Conservation (phyloP, 2,113 vertebrate genomes). For the Zeus faber region DNA sequence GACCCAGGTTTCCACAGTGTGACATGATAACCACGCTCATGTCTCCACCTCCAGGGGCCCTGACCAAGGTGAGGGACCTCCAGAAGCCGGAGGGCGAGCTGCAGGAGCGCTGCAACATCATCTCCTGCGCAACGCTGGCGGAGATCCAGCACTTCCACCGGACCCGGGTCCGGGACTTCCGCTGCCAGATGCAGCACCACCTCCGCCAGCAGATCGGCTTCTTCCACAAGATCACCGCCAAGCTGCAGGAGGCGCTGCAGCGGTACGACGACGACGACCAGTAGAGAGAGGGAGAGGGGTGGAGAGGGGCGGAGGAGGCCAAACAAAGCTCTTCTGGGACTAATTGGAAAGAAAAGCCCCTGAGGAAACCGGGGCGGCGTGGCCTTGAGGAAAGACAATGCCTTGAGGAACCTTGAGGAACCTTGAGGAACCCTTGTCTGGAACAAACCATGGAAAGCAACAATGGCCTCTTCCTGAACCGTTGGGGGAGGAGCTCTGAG, state of each 20-base stretch:
- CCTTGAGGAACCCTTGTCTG: too few relatives aligned
- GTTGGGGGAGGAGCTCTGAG: neutral
- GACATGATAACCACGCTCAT: neutral
- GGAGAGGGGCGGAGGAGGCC: too few relatives aligned
- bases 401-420: too few relatives aligned
- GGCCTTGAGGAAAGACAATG: too few relatives aligned
- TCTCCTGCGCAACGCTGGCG: constrained; percentile 93
- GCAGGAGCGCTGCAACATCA: constrained; percentile 94
- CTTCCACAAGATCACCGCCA: constrained; percentile 96
- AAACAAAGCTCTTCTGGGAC: neutral
- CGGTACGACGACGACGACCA: constrained; percentile 83
- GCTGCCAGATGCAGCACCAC: constrained; percentile 95
- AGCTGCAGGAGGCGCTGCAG: constrained; percentile 90
- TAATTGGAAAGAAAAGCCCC: neutral
- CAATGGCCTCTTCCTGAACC: too few relatives aligned
- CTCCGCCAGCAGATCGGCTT: constrained; percentile 93
- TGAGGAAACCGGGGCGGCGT: too few relatives aligned
- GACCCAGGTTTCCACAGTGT: too few relatives aligned
- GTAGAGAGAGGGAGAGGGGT: constrained; percentile 54
- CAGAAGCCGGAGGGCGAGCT: constrained; percentile 88
- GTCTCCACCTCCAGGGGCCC: constrained; percentile 77
- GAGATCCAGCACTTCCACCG: constrained; percentile 98
- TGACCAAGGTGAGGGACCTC: constrained; percentile 96
- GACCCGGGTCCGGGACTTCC: constrained; percentile 93
- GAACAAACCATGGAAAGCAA: too few relatives aligned